phyloP scores from a whole-genome alignment of 2,113 vertebrate genomes.

The Nerophis lumbriciformis region DNA sequence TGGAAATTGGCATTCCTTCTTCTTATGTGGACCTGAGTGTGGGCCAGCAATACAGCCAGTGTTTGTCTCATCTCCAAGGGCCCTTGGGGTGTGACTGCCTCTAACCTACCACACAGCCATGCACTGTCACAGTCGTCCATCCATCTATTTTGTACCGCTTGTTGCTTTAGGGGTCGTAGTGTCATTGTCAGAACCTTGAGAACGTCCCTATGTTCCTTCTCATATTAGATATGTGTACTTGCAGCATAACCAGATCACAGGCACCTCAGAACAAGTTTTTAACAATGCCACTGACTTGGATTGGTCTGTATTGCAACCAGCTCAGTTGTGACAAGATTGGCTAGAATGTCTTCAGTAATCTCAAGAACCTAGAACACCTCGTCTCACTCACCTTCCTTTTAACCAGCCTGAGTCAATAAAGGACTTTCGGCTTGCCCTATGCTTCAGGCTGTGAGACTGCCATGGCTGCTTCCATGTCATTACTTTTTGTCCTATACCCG shows the following conservation, averaged over 20 bases:
- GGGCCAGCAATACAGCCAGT: constrained; percentile 37
- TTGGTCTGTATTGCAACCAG: constrained; percentile 84
- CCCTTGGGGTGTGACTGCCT: constrained; percentile 92
- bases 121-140: constrained; percentile 79
- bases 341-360: constrained; percentile 80
- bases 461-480: no score
- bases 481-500: no score
- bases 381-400: constrained; percentile 81
- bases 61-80: constrained; percentile 72
- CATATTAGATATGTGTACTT: constrained; percentile 93
- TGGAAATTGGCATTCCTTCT: constrained; percentile 35
- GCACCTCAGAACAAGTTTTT: constrained; percentile 83
- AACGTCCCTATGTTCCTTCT: constrained; percentile 80
- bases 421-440: constrained; percentile 65
- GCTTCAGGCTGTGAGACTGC: no score
- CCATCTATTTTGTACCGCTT: no score
- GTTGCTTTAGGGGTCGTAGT: no score
- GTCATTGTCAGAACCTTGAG: constrained; percentile 75
- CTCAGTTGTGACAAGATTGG: constrained; percentile 86
- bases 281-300: constrained; percentile 89
- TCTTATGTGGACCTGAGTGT: constrained; percentile 36
- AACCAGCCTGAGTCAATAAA: constrained; percentile 82
- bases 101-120: constrained; percentile 81
- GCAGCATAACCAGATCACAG: constrained; percentile 85
- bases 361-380: constrained; percentile 82